phyloP scores from a whole-genome alignment of 2,797 vertebrate species.

The Acanthornis magna region DNA sequence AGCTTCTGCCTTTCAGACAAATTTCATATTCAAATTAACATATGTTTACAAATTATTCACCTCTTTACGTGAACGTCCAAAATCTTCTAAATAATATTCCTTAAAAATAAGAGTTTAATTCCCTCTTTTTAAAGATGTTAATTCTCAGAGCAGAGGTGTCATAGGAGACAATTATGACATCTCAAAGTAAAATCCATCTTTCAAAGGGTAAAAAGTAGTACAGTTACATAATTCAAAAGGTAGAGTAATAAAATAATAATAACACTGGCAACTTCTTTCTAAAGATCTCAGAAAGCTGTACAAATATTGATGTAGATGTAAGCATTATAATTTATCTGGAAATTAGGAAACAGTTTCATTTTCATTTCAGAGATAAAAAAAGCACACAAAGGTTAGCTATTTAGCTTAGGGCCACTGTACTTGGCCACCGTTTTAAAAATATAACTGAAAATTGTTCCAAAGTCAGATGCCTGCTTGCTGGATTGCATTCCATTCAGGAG shows the following conservation, averaged over 20 bases:
- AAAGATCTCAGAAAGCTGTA: background rate
- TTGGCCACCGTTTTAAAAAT: background rate
- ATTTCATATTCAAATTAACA: background rate
- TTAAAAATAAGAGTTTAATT: background rate
- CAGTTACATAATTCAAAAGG: slow-evolving; percentile 26
- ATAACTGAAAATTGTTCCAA: background rate
- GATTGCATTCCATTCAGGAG: background rate
- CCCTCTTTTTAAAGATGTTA: background rate
- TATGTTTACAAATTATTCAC: background rate
- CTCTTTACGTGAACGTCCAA: background rate
- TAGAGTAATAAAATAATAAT: slow-evolving; percentile 20
- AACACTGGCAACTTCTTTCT: background rate
- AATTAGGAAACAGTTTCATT: background rate
- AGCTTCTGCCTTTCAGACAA: background rate
- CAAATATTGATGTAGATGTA: background rate
- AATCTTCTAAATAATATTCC: background rate
- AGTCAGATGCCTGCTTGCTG: background rate
- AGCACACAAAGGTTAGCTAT: background rate
- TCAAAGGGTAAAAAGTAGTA: slow-evolving; percentile 28
- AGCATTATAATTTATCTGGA: background rate
- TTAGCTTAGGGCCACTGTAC: background rate
- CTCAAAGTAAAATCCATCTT: slow-evolving; percentile 8
- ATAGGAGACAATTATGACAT: slow-evolving; percentile 6
- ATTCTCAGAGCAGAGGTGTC: background rate
- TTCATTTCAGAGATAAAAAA: background rate